A percentile compares a stretch with the other conserved stretches of the same genome.
These are phyloP conservation scores for Cephalopholis sonnerati DNA, from an alignment of 2,113 vertebrate genomes.

Conservation along the genomic window DNA sequence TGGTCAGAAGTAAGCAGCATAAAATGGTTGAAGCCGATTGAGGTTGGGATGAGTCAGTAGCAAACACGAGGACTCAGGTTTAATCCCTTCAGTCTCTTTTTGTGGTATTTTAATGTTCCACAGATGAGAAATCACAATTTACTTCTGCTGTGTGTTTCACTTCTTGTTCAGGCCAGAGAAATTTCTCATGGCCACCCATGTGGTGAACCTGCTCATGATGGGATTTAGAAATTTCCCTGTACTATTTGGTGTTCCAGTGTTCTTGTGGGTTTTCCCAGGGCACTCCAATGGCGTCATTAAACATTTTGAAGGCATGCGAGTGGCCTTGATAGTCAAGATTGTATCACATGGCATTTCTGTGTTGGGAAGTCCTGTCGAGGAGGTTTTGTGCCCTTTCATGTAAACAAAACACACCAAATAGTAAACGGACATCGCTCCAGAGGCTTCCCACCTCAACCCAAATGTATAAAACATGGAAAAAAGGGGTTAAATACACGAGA, in stretches of 20 bases:
- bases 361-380: background rate
- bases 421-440: background rate
- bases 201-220: constrained; percentile 5
- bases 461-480: background rate
- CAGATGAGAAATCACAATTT: background rate
- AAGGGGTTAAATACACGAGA: background rate
- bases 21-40: constrained; percentile 23
- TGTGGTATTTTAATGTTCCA: constrained; percentile 32
- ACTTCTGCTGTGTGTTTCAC: constrained; percentile 1
- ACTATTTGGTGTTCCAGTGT: background rate
- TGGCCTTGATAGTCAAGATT: background rate
- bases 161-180: background rate
- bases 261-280: constrained; percentile 1
- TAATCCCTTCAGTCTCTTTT: background rate
- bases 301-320: constrained; percentile 10
- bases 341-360: background rate
- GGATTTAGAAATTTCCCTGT: background rate
- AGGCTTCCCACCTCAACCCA: background rate
- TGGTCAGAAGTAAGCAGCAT: constrained; percentile 44
- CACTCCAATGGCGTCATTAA: constrained; percentile 22
- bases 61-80: constrained; percentile 18
- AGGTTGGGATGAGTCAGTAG: constrained; percentile 23
- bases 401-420: background rate
- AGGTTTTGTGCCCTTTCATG: background rate
- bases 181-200: background rate